These are phyloP conservation scores for Cecropterus lyciades DNA, from an alignment of 1,140 invertebrate genomes.

Conservation along the genomic window DNA sequence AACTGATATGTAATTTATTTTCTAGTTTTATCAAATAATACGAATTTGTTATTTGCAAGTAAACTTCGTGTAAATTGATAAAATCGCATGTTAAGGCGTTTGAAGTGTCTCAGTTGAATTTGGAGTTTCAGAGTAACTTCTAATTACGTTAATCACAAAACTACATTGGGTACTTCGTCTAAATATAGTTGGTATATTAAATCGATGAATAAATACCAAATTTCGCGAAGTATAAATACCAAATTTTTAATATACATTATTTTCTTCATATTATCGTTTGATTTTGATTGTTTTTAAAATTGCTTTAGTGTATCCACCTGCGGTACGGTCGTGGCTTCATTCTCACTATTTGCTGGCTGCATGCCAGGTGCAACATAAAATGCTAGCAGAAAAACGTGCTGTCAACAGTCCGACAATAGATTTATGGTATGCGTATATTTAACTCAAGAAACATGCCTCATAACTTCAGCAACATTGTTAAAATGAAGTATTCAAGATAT, in stretches of 20 bases:
- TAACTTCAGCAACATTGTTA: background rate
- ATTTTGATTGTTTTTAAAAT: background rate
- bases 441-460: background rate
- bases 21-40: background rate
- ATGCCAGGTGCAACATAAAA: constrained; percentile 24
- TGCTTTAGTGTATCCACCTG: constrained; percentile 1
- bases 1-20: background rate
- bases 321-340: background rate
- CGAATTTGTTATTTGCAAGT: background rate
- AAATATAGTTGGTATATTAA: no score
- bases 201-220: no score
- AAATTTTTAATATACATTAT: no score
- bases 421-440: constrained; percentile 3
- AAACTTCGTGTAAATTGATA: no score
- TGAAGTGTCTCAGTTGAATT: no score
- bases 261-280: no score
- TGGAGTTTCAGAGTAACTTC: no score
- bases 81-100: no score
- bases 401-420: constrained; percentile 14
- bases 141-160: no score
- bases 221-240: no score
- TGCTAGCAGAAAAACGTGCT: constrained; percentile 12
- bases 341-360: constrained; percentile 15
- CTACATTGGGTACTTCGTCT: no score
- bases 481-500: background rate